Percentiles rank a stretch among this genome's conserved stretches.
phyloP scores from a whole-genome alignment of 2,888 invertebrate species.

The Fabriciana adippe region DNA sequence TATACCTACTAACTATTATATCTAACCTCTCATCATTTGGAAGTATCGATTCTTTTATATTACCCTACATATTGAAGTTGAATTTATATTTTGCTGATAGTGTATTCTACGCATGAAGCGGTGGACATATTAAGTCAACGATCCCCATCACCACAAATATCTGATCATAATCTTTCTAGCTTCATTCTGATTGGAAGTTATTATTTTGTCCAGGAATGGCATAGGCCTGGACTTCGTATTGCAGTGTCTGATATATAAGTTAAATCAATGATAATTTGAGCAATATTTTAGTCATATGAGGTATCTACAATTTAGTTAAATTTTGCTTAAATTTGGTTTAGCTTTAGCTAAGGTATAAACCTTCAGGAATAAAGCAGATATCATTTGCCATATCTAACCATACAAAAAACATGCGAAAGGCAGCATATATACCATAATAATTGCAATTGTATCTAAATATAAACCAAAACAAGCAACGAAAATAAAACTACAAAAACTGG shows the following conservation, averaged over 20 bases:
- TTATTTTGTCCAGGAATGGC: neutral
- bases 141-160: constrained; percentile 13
- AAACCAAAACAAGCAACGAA: neutral
- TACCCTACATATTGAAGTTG: constrained; percentile 1
- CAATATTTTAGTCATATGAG: too few relatives aligned
- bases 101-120: constrained; percentile 17
- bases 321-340: too few relatives aligned
- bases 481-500: constrained; percentile 1
- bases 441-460: neutral
- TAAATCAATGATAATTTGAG: too few relatives aligned
- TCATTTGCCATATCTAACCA: too few relatives aligned
- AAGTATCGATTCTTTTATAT: constrained; percentile 8
- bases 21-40: constrained; percentile 1
- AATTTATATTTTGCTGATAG: constrained; percentile 4
- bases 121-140: constrained; percentile 23
- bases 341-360: too few relatives aligned
- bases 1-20: too few relatives aligned
- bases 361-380: too few relatives aligned
- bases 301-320: too few relatives aligned
- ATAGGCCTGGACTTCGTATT: neutral
- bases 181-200: constrained; percentile 13
- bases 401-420: too few relatives aligned
- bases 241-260: too few relatives aligned
- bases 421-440: neutral
- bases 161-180: constrained; percentile 15